Base-by-base conservation (phyloP, 2,797 vertebrate genomes). In the Acridotheres tristis region DNA sequence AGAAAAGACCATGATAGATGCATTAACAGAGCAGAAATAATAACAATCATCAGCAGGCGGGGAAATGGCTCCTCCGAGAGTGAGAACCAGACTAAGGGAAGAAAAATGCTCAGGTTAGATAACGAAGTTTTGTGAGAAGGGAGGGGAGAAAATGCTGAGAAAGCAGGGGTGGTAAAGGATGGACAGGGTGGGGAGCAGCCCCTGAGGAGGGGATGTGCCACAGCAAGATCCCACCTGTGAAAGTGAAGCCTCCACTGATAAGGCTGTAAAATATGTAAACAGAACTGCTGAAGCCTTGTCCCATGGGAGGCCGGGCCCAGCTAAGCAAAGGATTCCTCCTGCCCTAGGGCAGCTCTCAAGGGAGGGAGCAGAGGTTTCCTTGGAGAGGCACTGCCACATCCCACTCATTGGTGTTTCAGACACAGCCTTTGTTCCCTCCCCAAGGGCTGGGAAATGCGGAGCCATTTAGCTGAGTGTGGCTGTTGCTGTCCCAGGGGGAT, bases 11-110 rank as follows among this genome's bases (percentile, higher is more conserved):
- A 54, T 74, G 74, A 76, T 65, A 71, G 53, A 85, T 77, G 61
- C 57, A 47, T 66, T 90, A 95, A 74, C 77, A 80, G 77, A 85
- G 68, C 85, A 95, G 65, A 89, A 82, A 63, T 61, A 90, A 42
- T 75, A 94, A 81, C 53, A 48, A 53, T 53, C 80, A 74, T 65
- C 63, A 80, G 54, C 3, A 82, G 75, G 57, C 25, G 50, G 65
- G 65, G 61, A 92, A 95, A 83, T 42, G 32, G 25, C 45, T 92
- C 61, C 75, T 86, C 63, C 0, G 54, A 92, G 88, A 89, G 43
- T 7, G 82, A 67, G 40, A 94, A 62, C 8, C 40, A 83, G 72
- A 85, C 54, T 79, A 85, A 79, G 48, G 63, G 71, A 90, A 93
- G 82, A 89, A 82, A 85, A 92, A 84, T 71, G 45, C 38, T 83